Base-by-base conservation (phyloP, 2,113 vertebrate species). In the Gadus macrocephalus region DNA sequence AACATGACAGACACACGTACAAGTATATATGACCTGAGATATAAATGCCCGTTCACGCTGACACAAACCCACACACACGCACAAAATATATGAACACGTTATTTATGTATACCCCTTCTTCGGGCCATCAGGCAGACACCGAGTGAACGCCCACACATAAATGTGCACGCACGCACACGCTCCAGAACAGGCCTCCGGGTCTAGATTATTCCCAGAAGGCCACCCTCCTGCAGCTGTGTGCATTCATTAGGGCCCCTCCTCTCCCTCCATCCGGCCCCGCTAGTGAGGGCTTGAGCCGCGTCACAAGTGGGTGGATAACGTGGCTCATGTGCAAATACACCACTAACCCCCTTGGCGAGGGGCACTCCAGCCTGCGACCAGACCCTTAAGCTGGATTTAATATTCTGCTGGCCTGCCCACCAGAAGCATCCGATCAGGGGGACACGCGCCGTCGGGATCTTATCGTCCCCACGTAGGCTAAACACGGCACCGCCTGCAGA, bases 191-290 rank as follows among this genome's bases (percentile, higher is more conserved):
- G 78, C 81, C 74, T 79, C 42, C 76, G 65, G 69, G 69, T 27
- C 69, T 75, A 73, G 78, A 83, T 81, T 53, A 64, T 72, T 78
- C 74, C 71, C 75, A 81, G 70, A 72, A 69, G 75, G 27, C 42
- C 42, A 58, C 15, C 5, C 55, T 58, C 14, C 55, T 58, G 55
- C 91, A 92, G 91, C 89, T 91, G 91, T 82, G 75, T 25, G 68
- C 84, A 89, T 90, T 91, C 88, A 91, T 88, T 79, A 68, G 67
- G 67, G 78, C 66, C 89, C 75, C 81, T 76, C 62, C 25, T 77
- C 72, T 77, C 38, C 69, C 77, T 76, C 75, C 83, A 85, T 90
- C 88, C 86, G 85, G 86, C 75, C 72, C 72, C 78, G 82, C 87
- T 87, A 79, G 88, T 28, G 67, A 56, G 61, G 73, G 70, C 78